Evolutionary conservation across 2,888 invertebrate genomes (phyloP), one percentile per base, ranked within the genome.

Genomic region (Harpalus rubripes): DNA sequence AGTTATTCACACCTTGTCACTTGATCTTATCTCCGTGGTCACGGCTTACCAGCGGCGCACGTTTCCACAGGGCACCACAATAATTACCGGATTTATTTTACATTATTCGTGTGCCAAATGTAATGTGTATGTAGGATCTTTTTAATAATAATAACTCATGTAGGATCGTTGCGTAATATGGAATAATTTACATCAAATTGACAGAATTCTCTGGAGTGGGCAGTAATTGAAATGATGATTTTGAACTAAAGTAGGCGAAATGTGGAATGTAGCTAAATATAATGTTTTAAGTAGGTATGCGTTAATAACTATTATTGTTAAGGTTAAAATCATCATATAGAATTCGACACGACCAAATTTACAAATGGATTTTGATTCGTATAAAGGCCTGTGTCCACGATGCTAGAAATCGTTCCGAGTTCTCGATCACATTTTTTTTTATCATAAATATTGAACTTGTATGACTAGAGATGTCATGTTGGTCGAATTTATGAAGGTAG

Each of bases 1-100:
- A 78, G 78, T 78, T 58, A 78, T 78, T 78, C 78, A 78, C 78
- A 78, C 78, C 78, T 78, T 58, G 58, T 58, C 26, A 52, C 32
- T 7, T n/a, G 52, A 78, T 78, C 78, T 78, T 52, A 52, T 52
- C 58, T 10, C 5, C 78, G 32, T 26, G 22, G 76, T 76, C 76
- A 76, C 76, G 76, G 68, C 16, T 41, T 7, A 16, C 41, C 72
- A 74, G 72, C 41, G 72, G 16, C 44, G 72, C 41, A 44, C 72
- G 72, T 74, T 32, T 32, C 18, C 72, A 15, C 18, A 0, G 72
- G 72, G 72, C 44, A 44, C 16, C 44, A 32, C 32, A 32, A 32
- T 32, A 32, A 32, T 32, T 32, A 32, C 32, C 1, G 32, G 32
- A 32, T 32, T 32, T 32, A 1, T 32, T 32, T 4, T 32, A 32